Base-by-base conservation (phyloP, 2,113 vertebrate species). In the Chrysemys picta region DNA sequence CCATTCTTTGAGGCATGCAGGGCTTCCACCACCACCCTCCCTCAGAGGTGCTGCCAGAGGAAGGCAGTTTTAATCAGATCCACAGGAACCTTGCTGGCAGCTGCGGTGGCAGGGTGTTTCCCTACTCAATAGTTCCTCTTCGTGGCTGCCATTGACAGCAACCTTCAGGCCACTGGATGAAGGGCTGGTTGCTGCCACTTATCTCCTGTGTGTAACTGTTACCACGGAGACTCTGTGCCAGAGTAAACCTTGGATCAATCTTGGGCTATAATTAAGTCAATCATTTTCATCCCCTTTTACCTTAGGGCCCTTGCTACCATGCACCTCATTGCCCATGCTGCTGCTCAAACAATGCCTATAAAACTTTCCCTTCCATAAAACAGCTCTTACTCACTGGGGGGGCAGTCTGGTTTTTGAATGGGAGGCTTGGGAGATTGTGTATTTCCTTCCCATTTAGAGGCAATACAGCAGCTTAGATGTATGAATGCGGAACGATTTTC, bases 151-250 rank as follows among this genome's bases (percentile, higher is more conserved):
- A 5, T 50, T 35, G 59, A 81, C 8, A 2, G 2, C 25, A 52
- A 59, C 29, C 50, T 57, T 21, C 42, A 56, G 54, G 29, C 6
- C 38, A 13, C 12, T 27, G 42, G 45, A 29, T 27, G 11, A 8
- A 78, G 42, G 6, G 13, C 38, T 72, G 45, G 10, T 78, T 47
- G 42, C 42, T 78, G 12, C 11, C 42, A 45, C 24, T 42, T n/a
- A 19, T n/a, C 31, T 10, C 4, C 24, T 8, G 2, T 17, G 2
- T 19, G 9, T 56, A 87, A 6, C 2, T 45, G 22, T 1, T 1
- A 59, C 0, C 85, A 16, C 29, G 25, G n/a, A 85, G 52, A 10
- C 5, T 24, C 80, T 13, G 9, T 5, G 45, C 3, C 12, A 21
- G 78, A 80, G 19, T n/a, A 11, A 79, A 13, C 27, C 11, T 16